Evolutionary conservation across 2,888 invertebrate species (phyloP).

Genomic region (Tetheella fluctuosa): DNA sequence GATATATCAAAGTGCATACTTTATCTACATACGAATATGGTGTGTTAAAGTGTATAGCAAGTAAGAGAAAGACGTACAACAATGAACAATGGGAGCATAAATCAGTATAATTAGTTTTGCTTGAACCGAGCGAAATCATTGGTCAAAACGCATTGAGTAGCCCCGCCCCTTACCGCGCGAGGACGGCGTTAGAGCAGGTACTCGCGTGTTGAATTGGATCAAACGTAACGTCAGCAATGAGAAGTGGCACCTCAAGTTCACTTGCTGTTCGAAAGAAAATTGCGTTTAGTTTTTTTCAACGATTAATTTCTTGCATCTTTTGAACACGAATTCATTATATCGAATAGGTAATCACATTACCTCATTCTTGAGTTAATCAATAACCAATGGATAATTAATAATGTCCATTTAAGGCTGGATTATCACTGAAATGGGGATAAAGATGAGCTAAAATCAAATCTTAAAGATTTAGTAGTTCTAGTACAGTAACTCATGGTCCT

Average conservation of each 20-base stretch:
- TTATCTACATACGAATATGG: constrained; percentile 55
- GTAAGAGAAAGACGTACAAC: constrained; percentile 86
- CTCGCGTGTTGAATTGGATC: constrained; percentile 70
- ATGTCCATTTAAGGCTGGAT: too few relatives aligned
- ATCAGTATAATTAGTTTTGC: constrained; percentile 96
- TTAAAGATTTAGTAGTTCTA: too few relatives aligned
- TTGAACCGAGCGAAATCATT: constrained; percentile 85
- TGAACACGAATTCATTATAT: too few relatives aligned
- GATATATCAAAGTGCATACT: constrained; percentile 55
- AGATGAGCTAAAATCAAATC: too few relatives aligned
- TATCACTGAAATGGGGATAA: too few relatives aligned
- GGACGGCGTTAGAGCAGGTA: constrained; percentile 70
- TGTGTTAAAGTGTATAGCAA: constrained; percentile 59
- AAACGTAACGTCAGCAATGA: constrained; percentile 68
- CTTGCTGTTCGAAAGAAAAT: not conserved
- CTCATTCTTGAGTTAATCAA: too few relatives aligned
- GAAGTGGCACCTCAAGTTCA: constrained; percentile 33
- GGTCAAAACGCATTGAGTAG: constrained; percentile 84
- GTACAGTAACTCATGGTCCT: too few relatives aligned
- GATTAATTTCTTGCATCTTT: too few relatives aligned
- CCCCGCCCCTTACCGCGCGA: constrained; percentile 82
- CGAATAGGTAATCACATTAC: too few relatives aligned
- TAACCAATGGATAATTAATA: too few relatives aligned
- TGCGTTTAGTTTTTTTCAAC: not conserved
- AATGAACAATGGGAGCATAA: constrained; percentile 97